Evolutionary conservation across 2,113 vertebrate species (phyloP), one percentile per base, ranked within the genome.

Genomic region (Monarcha castaneiventris): DNA sequence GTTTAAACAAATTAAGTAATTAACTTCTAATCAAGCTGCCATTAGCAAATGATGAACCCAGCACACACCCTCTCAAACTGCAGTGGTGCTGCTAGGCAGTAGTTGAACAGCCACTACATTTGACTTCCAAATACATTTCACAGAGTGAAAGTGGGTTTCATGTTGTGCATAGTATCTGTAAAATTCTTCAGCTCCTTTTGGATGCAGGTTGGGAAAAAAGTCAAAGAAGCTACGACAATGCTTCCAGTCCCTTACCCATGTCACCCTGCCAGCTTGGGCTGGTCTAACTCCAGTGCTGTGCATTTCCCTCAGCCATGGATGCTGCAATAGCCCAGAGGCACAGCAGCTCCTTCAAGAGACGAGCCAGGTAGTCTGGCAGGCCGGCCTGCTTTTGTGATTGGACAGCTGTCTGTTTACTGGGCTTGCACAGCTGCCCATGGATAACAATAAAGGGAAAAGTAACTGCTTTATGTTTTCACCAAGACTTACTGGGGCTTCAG

Each of bases 401-500:
- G 39, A 92, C 83, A 90, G 26, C 41, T 63, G 33, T 37, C 29
- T 59, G 10, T 25, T 48, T 44, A 18, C 19, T 74, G 83, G 43
- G 54, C 62, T 63, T 69, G 13, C 46, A 90, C 52, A 93, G 69
- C 51, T 91, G 27, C 67, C 46, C 35, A 54, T 8, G 13, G 64
- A 35, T 63, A 72, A 44, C 32, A 67, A 43, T 14, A 66, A 66
- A 2, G 16, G 14, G n/a, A 55, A 81, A 61, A 64, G 39, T 44
- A 61, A 74, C 23, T 61, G 29, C 4, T 90, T 56, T 32, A 48
- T 16, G 56, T 9, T 84, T 71, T 14, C 85, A 85, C 26, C 35
- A 81, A 49, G 64, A 97, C 97, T 98, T 83, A 99, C 99, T 97
- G 97, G 27, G 98, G 97, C 95, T 98, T 98, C 71, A 99, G 98